Conservation (phyloP, 2,888 invertebrate genomes). For the Kuschelorhynchus macadamiae region DNA sequence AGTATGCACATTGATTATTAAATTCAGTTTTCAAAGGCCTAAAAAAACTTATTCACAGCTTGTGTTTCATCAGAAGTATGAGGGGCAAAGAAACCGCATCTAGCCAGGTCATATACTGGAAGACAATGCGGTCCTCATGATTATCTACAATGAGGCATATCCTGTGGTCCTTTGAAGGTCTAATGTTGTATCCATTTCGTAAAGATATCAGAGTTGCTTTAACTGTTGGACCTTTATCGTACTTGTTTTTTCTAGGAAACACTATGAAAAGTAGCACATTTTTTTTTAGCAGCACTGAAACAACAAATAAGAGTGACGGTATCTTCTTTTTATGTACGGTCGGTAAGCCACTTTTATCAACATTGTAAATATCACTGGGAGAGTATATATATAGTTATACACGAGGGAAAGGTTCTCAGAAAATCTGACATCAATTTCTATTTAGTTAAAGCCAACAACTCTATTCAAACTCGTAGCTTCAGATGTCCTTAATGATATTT, state of each 20-base stretch:
- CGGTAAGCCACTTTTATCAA: constrained; percentile 2
- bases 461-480: constrained; percentile 10
- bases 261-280: too few species aligned
- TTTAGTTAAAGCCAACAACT: constrained; percentile 16
- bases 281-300: too few species aligned
- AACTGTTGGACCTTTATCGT: too few species aligned
- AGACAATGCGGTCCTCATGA: too few species aligned
- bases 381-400: not conserved
- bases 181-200: too few species aligned
- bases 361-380: not conserved
- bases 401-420: not conserved
- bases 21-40: constrained; percentile 13
- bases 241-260: too few species aligned
- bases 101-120: too few species aligned
- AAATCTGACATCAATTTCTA: not conserved
- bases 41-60: constrained; percentile 8
- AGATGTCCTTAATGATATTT: not conserved
- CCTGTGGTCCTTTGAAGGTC: too few species aligned
- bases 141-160: too few species aligned
- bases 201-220: too few species aligned
- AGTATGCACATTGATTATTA: constrained; percentile 22
- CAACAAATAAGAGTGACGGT: not conserved
- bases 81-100: too few species aligned
- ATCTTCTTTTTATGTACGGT: not conserved
- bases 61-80: constrained; percentile 14